Base-by-base conservation (phyloP, 2,797 vertebrate genomes). In the Pantherophis alleghaniensis region DNA sequence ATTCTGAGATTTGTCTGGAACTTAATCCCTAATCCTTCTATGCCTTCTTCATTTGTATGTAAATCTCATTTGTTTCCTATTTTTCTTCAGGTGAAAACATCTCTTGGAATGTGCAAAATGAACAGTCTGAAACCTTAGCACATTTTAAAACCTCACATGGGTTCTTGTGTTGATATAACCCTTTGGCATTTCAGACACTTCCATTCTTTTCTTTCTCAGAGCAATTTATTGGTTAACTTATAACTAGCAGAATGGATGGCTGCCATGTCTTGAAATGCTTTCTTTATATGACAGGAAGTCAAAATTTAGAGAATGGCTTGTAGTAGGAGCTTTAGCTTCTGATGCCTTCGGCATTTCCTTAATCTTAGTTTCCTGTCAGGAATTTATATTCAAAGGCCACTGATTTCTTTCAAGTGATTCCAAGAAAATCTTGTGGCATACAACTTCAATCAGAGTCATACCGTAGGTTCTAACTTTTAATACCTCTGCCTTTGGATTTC, bases 131-230 rank as follows among this genome's bases (percentile, higher is more conserved):
- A 83, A 47, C 88, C 3, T 59, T 86, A 63, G 9, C 11, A 96
- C 95, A 94, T 90, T 61, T 5, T 92, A 92, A 66, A 10, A 91
- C 91, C 16, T 22, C 83, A 69, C 57, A 88, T 42, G 57, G 88
- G 55, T 7, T 88, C 79, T 83, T 89, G 20, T 79, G 28, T 92
- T 95, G 51, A 63, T 91, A 61, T 20, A 7, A 0, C 7, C 63
- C 69, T 87, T 96, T 92, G 66, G 91, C 47, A 69, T 95, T 96
- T 95, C 32, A 61, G 47, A 88, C 91, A 0, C 7, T 87, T 92
- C 26, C 53, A 89, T 16, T 51, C 55, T 6, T 92, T 94, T 24
- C 61, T n/a, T 94, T 47, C 79, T 86, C n/a, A 92, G 60, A 92
- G 88, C 18, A 42, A 79, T 92, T 92, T 66, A 79, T 94, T 92